Conservation (phyloP, 2,113 vertebrate genomes). For the Hiodon alosoides region DNA sequence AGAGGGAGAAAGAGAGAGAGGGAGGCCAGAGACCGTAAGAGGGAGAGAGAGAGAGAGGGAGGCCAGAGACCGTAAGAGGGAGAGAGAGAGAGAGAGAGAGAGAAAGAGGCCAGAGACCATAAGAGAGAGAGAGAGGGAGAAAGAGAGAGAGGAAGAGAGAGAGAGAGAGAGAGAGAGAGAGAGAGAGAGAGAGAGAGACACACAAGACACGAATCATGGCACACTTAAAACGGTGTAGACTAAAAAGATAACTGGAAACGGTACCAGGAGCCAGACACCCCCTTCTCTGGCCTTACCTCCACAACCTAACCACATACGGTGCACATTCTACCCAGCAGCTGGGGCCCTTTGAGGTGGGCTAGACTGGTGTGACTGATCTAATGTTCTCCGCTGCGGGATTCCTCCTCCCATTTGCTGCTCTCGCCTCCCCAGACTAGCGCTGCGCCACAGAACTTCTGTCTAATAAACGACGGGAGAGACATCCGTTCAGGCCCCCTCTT, state of each 20-base stretch:
- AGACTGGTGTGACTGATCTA: not conserved
- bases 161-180: constrained; percentile 4
- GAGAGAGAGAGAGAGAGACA: constrained; percentile 2
- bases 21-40: not conserved
- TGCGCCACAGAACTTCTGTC: too few relatives aligned
- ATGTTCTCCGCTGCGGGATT: not conserved
- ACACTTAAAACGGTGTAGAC: not conserved
- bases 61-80: too few relatives aligned
- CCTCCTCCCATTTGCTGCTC: not conserved
- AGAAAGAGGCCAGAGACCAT: too few relatives aligned
- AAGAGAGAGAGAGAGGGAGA: not conserved
- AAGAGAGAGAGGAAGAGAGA: fast-evolving
- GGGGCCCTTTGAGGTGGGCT: not conserved
- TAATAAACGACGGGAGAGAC: not conserved
- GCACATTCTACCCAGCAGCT: too few relatives aligned
- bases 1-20: not conserved
- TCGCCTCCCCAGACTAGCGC: not conserved
- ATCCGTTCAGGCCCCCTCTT: too few relatives aligned
- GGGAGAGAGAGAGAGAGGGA: not conserved
- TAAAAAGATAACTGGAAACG: not conserved
- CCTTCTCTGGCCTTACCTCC: not conserved
- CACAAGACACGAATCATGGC: constrained; percentile 14
- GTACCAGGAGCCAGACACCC: not conserved
- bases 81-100: constrained; percentile 6
- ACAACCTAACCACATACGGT: not conserved